These are phyloP conservation scores for Sorex maritimensis DNA, from an alignment of 2,797 vertebrate species.

Conservation along the genomic window DNA sequence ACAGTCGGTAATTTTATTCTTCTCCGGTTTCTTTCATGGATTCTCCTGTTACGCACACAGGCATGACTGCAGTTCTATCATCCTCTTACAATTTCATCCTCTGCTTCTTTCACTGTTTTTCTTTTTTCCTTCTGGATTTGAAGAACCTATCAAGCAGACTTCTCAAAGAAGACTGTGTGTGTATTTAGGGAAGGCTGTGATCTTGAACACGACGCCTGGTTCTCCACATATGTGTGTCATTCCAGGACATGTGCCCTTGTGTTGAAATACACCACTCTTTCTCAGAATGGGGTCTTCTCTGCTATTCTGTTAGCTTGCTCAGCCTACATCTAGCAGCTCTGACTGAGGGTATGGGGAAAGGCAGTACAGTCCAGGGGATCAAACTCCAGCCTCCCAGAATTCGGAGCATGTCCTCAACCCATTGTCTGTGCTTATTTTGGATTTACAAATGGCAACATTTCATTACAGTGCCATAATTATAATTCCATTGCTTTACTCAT, in stretches of 20 bases:
- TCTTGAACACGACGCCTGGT: neutral
- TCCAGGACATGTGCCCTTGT: neutral
- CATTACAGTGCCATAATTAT: neutral
- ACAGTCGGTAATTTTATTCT: constrained; percentile 64
- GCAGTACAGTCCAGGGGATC: too few species aligned
- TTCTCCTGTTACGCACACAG: neutral
- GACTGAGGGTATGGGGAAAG: too few species aligned
- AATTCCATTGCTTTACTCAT: constrained; percentile 41
- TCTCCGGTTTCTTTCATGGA: neutral
- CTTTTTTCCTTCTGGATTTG: constrained; percentile 10
- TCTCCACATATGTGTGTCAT: neutral
- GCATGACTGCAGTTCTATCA: neutral
- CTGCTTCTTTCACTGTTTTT: neutral
- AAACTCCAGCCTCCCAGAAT: too few species aligned
- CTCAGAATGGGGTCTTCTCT: neutral
- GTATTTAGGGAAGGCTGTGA: constrained; percentile 50
- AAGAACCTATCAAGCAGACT: constrained; percentile 35
- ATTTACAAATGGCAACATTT: constrained; percentile 12
- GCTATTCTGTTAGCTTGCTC: too few species aligned
- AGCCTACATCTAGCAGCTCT: too few species aligned
- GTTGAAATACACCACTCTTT: neutral
- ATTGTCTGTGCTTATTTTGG: neutral
- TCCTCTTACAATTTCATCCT: neutral
- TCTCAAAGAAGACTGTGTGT: constrained; percentile 12
- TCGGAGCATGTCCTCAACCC: too few species aligned